These are phyloP conservation scores for Dexiosoma caninum DNA, from an alignment of 2,888 invertebrate genomes.

Conservation along the genomic window DNA sequence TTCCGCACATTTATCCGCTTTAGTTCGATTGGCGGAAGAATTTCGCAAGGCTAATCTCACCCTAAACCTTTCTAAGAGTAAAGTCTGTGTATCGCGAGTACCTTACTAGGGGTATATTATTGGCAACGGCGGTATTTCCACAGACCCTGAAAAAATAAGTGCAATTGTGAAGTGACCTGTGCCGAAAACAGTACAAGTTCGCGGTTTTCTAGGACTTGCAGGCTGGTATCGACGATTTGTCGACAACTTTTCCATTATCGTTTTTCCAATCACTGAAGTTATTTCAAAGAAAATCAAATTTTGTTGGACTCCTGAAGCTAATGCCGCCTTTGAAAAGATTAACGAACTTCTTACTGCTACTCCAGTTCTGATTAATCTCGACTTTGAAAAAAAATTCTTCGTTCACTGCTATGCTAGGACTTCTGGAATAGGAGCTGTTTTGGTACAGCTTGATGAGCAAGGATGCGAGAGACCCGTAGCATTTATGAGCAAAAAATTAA, in stretches of 20 bases:
- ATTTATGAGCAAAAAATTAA: too few species aligned
- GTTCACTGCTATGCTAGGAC: neutral
- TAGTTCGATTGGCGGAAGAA: conserved; percentile 40
- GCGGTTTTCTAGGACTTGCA: conserved; percentile 63
- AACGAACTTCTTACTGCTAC: neutral
- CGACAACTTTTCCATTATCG: neutral
- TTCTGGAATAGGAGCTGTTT: neutral
- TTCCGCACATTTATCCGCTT: conserved; percentile 40
- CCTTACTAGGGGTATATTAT: conserved; percentile 58
- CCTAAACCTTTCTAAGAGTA: conserved; percentile 54
- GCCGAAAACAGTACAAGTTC: conserved; percentile 62
- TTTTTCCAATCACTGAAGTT: too few species aligned
- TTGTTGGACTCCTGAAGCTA: neutral
- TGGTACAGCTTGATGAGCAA: neutral
- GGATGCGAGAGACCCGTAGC: too few species aligned
- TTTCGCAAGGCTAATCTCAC: conserved; percentile 55
- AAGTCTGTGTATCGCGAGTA: conserved; percentile 50
- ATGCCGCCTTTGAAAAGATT: neutral
- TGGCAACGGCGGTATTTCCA: conserved; percentile 46
- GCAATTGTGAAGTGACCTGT: conserved; percentile 54
- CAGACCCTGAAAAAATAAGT: conserved; percentile 47
- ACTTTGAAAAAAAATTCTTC: neutral
- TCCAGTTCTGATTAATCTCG: neutral
- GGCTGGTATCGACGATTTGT: conserved; percentile 51
- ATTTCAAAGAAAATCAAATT: too few species aligned